These are phyloP conservation scores for Prunella himalayana DNA, from an alignment of 2,113 vertebrate genomes.

Conservation along the genomic window DNA sequence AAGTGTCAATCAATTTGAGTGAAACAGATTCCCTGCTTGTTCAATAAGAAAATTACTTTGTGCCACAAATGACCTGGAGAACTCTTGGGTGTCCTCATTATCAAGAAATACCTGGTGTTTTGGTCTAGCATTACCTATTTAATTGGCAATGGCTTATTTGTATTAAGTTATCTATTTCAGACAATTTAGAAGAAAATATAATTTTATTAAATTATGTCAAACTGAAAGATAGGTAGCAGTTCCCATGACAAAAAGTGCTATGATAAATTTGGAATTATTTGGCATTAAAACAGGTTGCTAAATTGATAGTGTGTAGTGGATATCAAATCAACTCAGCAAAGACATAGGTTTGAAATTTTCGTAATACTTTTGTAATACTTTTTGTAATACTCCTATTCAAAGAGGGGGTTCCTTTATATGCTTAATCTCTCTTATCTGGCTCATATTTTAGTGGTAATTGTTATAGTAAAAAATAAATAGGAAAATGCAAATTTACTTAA, in stretches of 20 bases:
- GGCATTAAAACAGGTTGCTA: neutral
- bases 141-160: neutral
- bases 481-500: neutral
- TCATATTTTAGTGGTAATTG: neutral
- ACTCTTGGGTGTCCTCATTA: constrained; percentile 10
- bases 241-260: neutral
- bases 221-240: neutral
- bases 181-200: neutral
- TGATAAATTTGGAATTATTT: neutral
- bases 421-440: neutral
- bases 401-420: neutral
- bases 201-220: neutral
- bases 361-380: neutral
- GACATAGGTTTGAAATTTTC: neutral
- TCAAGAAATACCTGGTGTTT: neutral
- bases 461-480: neutral
- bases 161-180: neutral
- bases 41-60: neutral
- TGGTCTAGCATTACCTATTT: neutral
- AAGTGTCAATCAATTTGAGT: neutral
- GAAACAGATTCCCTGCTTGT: constrained; percentile 9
- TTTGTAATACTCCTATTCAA: neutral
- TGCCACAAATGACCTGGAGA: constrained; percentile 15
- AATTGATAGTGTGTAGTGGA: neutral
- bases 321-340: neutral